A percentile compares a stretch with the other conserved stretches of the same genome.
Conservation (phyloP, 2,888 invertebrate species). For the Calliphora vomitoria region DNA sequence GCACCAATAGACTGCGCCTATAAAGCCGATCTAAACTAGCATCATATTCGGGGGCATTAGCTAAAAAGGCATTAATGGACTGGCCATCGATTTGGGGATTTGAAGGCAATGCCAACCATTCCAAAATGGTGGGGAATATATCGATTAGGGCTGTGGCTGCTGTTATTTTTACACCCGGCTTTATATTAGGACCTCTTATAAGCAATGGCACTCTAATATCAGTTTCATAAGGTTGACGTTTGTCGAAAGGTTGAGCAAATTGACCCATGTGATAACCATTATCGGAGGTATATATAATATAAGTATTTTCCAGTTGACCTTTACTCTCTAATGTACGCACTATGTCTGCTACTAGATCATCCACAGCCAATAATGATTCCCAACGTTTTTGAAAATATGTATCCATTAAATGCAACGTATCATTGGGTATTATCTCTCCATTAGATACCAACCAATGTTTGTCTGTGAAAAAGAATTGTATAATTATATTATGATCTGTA, state of each 20-base stretch:
- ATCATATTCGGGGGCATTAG: constrained; percentile 73
- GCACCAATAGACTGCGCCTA: constrained; percentile 89
- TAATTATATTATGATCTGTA: too few species aligned
- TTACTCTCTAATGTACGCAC: constrained; percentile 86
- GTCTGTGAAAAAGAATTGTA: constrained; percentile 85
- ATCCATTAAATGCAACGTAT: constrained; percentile 88
- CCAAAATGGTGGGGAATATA: constrained; percentile 92
- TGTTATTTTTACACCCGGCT: constrained; percentile 84
- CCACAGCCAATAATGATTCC: constrained; percentile 93
- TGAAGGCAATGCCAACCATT: constrained; percentile 87
- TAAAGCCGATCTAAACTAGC: constrained; percentile 72
- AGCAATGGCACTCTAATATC: constrained; percentile 94
- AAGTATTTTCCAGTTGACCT: constrained; percentile 89
- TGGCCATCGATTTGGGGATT: constrained; percentile 88
- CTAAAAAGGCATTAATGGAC: constrained; percentile 84
- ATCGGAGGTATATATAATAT: constrained; percentile 93
- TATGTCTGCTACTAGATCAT: constrained; percentile 91
- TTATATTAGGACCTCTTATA: constrained; percentile 89
- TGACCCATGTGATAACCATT: constrained; percentile 97
- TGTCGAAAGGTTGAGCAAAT: constrained; percentile 94
- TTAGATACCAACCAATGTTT: constrained; percentile 93
- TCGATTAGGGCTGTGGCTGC: constrained; percentile 91
- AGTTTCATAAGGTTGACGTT: constrained; percentile 95
- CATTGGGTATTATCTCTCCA: constrained; percentile 87
- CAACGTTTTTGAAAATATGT: constrained; percentile 90